Base-by-base conservation (phyloP, 2,113 vertebrate species). In the Anhinga anhinga region DNA sequence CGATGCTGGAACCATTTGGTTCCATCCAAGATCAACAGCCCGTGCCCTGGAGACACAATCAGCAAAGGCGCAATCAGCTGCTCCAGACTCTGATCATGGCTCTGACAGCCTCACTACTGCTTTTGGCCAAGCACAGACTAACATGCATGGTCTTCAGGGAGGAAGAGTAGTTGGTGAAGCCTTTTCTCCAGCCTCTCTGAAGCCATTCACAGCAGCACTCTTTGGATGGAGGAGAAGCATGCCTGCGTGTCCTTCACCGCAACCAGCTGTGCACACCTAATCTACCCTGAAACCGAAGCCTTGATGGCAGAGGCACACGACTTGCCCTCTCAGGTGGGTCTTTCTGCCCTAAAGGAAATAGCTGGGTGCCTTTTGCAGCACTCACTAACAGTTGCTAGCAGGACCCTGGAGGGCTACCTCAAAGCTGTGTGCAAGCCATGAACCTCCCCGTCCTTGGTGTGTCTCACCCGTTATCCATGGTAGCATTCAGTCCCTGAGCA, bases 1-100 rank as follows among this genome's bases (percentile, higher is more conserved):
- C 98, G 97, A 85, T 99, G 98, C 23, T 98, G 98, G 83, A 98
- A 99, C 99, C 99, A 99, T 91, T 98, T 99, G 85, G 96, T 85
- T 36, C 98, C 99, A 1, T 95, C 44, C 67, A 98, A 96, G 78
- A 98, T 40, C 77, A 99, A 83, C 58, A 99, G 98, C 18, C 99
- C 99, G 6, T 98, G 94, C 20, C 99, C 99, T 99, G 94, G 47
- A 30, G 40, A 82, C 22, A 56, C 13, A 55, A 82, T 58, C 7
- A 86, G 53, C 49, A 81, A 55, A 93, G 63, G 88, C 1, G 1
- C 44, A 7, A 1, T 61, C 58, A 73, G 27, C 19, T 94, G 29
- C 56, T 85, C 26, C 70, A 84, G 52, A 56, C 19, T 61, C 42
- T 38, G 52, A 29, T 38, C 53, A 14, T 0, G 1, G 5, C 27